Base-by-base conservation (phyloP, 2,888 invertebrate species). In the Cecidostiba fungosa region DNA sequence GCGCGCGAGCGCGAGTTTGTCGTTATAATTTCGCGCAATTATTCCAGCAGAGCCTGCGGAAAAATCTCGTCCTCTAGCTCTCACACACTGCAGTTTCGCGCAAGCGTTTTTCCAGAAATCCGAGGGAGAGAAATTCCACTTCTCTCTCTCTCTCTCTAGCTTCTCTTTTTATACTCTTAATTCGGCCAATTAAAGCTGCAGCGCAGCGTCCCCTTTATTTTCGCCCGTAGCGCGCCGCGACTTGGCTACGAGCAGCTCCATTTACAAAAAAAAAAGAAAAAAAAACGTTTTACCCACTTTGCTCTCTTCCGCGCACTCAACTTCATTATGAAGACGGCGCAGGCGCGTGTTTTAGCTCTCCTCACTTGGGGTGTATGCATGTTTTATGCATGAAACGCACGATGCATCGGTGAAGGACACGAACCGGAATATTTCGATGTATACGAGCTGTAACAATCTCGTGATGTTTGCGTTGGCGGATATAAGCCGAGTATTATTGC, bases 191-290 rank as follows among this genome's bases (percentile, higher is more conserved):
- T 73, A 73, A 73, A 73, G 73, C 73, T 36, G 72, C 23, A 39
- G 73, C 73, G 23, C 23, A n/a, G 73, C 73, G 73, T 73, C 73
- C 73, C 43, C 23, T 73, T 73, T 73, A 73, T 73, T 73, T 73
- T 43, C 73, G 23, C 39, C 43, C 29, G 66, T 26, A 29, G 66
- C 66, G 12, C 47, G 47, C 73, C 23, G 10, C 73, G 12, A 29
- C 66, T 66, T 26, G 66, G n/a, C 66, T 16, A n/a, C 2, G n/a
- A 14, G 26, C 12, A 29, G 26, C 26, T 66, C 26, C 66, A 66
- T 26, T 26, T 29, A 66, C 66, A 26, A 29, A 66, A 66, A 66
- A 66, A 66, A 66, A n/a, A n/a, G 26, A 23, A 23, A 66, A 66
- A 26, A 66, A 29, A 66, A 66, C 29, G 66, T 66, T 66, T 66